These are phyloP conservation scores for Notodonta ziczac DNA, from an alignment of 2,888 invertebrate species.

Conservation along the genomic window DNA sequence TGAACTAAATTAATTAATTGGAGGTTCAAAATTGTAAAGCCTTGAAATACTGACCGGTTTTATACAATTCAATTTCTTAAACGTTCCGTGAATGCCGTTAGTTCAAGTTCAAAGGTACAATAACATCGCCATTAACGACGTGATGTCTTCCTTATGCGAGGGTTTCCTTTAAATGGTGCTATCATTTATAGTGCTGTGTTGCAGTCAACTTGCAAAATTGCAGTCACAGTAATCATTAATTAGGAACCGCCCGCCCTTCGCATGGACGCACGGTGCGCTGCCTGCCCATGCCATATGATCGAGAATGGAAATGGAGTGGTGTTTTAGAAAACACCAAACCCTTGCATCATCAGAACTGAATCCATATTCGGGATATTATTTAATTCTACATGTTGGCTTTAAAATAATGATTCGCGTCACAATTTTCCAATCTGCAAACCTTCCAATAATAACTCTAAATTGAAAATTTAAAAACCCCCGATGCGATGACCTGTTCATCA, in stretches of 20 bases:
- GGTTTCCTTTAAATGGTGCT: background rate
- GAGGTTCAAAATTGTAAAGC: background rate
- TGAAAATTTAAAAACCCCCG: no score
- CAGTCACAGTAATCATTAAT: slow-evolving; percentile 18
- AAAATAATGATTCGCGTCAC: background rate
- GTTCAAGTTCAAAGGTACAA: slow-evolving; percentile 10
- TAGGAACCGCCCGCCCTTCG: slow-evolving; percentile 9
- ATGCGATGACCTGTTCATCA: no score
- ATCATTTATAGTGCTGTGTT: no score
- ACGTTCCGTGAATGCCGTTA: background rate
- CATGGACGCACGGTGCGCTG: slow-evolving; percentile 2
- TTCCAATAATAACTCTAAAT: no score
- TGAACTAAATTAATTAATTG: background rate
- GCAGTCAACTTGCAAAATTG: slow-evolving; percentile 10
- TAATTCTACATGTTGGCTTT: no score
- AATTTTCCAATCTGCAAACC: background rate
- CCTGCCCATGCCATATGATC: slow-evolving; percentile 7
- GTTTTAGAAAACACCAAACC: background rate
- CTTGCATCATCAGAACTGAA: background rate
- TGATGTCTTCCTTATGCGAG: background rate
- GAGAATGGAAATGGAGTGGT: background rate
- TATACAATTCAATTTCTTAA: background rate
- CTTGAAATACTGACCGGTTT: slow-evolving; percentile 1
- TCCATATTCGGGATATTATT: background rate
- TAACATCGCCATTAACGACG: slow-evolving; percentile 1